These are phyloP conservation scores for Trachelus troglodyta DNA, from an alignment of 2,888 invertebrate genomes.

Conservation along the genomic window DNA sequence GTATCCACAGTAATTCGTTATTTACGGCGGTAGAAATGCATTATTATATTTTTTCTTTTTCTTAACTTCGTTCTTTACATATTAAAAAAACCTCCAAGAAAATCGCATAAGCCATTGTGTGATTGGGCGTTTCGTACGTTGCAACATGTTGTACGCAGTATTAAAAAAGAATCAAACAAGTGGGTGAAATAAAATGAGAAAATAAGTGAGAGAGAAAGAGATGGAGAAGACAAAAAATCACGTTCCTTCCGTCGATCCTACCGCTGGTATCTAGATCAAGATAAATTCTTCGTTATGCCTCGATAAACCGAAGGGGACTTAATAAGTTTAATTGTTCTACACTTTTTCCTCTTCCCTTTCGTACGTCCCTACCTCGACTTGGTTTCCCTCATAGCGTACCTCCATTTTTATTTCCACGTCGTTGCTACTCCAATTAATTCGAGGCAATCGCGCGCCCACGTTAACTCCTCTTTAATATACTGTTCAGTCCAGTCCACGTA, in stretches of 20 bases:
- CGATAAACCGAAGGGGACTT: slow-evolving; percentile 2
- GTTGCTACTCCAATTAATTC: not conserved
- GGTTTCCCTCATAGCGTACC: not conserved
- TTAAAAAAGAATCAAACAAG: not conserved
- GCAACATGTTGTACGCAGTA: not conserved
- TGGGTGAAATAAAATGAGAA: not conserved
- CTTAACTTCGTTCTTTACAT: not conserved
- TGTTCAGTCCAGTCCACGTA: not conserved
- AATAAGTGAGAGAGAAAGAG: not conserved
- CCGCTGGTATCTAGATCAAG: not conserved
- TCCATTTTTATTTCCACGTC: not conserved
- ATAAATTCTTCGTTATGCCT: not conserved
- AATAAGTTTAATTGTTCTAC: not conserved
- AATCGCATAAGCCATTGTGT: not conserved
- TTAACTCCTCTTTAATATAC: not conserved
- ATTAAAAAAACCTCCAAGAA: not conserved
- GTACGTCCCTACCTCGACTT: not conserved
- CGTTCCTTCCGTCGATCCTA: not conserved
- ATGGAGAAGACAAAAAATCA: not conserved
- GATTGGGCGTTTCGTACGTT: not conserved
- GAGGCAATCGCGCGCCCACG: not conserved
- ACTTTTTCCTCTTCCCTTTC: not conserved
- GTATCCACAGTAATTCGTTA: not conserved
- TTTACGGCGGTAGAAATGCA: not conserved
- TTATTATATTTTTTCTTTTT: not conserved